Conservation (phyloP, 2,888 invertebrate genomes). For the Cepaea hortensis region DNA sequence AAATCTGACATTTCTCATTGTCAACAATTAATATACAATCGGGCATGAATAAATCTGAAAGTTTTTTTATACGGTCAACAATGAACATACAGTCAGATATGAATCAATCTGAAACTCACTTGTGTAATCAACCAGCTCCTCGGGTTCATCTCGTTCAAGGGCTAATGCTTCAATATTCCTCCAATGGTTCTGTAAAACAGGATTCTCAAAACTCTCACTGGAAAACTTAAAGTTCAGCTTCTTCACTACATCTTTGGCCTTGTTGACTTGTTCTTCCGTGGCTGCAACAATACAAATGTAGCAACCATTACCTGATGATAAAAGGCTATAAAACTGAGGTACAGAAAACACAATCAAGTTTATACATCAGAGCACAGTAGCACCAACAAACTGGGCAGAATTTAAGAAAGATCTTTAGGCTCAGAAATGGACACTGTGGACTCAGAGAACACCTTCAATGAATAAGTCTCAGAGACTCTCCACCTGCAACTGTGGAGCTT, state of each 20-base stretch:
- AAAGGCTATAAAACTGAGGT: not conserved
- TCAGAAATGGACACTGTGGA: too few species aligned
- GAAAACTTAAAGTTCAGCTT: conserved; percentile 81
- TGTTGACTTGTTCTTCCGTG: conserved; percentile 78
- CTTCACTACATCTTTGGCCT: conserved; percentile 81
- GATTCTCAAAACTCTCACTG: conserved; percentile 83
- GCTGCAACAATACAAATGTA: conserved; percentile 31
- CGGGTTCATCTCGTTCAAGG: conserved; percentile 80
- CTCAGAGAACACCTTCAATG: too few species aligned
- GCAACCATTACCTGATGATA: too few species aligned
- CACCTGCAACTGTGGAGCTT: too few species aligned
- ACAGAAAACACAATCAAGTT: not conserved
- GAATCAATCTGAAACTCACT: conserved; percentile 61
- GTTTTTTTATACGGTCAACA: too few species aligned
- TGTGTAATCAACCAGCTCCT: conserved; percentile 80
- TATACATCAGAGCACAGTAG: not conserved
- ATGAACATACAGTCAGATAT: too few species aligned
- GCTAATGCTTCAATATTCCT: conserved; percentile 83
- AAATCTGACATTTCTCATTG: too few species aligned
- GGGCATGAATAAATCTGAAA: too few species aligned
- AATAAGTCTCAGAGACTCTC: too few species aligned
- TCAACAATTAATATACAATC: too few species aligned
- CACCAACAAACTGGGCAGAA: not conserved
- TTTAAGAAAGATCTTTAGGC: too few species aligned
- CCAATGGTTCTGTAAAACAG: conserved; percentile 81